Evolutionary conservation across 2,888 invertebrate species (phyloP), one percentile per base, ranked within the genome.

Genomic region (Ophion costatus): DNA sequence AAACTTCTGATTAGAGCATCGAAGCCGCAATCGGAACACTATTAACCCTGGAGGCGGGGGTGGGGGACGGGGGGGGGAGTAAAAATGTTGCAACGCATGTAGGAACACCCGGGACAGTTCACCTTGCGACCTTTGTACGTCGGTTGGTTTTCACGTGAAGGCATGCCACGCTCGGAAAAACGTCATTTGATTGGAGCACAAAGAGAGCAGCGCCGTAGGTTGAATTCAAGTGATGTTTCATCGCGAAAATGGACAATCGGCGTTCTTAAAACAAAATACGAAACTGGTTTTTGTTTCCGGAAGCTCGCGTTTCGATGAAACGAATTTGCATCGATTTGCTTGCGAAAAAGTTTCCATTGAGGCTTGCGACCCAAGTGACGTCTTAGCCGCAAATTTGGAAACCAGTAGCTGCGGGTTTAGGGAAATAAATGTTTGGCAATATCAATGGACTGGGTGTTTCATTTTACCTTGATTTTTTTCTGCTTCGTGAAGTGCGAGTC

Each of bases 1-100:
- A 56, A 29, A 82, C 81, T 85, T 82, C 86, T 86, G 75, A 84
- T 84, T 81, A 79, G 79, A 64, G 61, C 82, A 51, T 56, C 66
- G 71, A 82, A 85, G 70, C 71, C 45, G 45, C 38, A 14, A 51
- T 56, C 66, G 64, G 33, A 10, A 38, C 42, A 45, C 64, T 70
- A 63, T 42, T 20, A 56, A 70, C 51, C 20, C 51, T 0, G 4
- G 17, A 17, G 14, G 14, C 2, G 11, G 10, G 2, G 4, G 17
- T 17, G 14, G 14, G 14, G 11, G 10, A 2, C 45, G 0, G 45
- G 10, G 11, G 1, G 11, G 51, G 2, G n/a, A 24, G 17, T 5
- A 56, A 38, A 56, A n/a, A 24, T 38, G 67, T 22, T 24, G 11
- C 24, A n/a, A 71, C 56, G 14, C 56, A 38, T 17, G 61, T 29